These are phyloP conservation scores for Andrena hattorfiana DNA, from an alignment of 2,888 invertebrate species.

Conservation along the genomic window DNA sequence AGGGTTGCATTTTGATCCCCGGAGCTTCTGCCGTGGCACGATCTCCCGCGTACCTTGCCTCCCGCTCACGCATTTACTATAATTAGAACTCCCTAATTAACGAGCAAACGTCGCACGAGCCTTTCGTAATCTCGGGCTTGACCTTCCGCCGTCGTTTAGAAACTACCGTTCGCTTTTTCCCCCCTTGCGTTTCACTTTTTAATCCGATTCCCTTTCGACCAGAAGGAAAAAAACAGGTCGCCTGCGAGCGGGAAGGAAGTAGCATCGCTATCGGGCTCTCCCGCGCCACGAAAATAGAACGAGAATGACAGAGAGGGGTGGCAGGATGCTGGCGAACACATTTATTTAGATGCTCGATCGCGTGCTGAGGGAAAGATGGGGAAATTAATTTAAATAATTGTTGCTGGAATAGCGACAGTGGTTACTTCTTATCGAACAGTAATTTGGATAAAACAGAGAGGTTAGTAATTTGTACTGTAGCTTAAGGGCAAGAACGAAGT, in stretches of 20 bases:
- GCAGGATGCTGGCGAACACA: not conserved
- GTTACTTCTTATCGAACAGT: too few relatives aligned
- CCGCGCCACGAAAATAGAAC: constrained; percentile 47
- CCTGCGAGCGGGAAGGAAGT: constrained; percentile 3
- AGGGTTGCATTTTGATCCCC: constrained; percentile 82
- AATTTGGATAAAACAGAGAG: too few relatives aligned
- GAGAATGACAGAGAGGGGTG: not conserved
- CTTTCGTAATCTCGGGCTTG: constrained; percentile 73
- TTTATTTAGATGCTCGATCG: not conserved
- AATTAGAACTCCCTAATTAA: constrained; percentile 82
- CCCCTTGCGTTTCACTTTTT: constrained; percentile 48
- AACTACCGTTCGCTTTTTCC: constrained; percentile 23
- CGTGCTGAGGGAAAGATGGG: not conserved
- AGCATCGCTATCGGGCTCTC: not conserved
- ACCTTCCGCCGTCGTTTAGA: constrained; percentile 70
- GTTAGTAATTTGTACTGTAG: too few relatives aligned
- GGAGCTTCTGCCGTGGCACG: constrained; percentile 82
- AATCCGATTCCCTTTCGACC: constrained; percentile 46
- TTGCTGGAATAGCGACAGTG: too few relatives aligned
- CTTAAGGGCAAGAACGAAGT: too few relatives aligned
- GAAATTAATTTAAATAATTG: not conserved
- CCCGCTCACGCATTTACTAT: constrained; percentile 78
- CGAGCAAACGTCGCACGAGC: constrained; percentile 74
- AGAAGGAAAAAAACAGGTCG: constrained; percentile 10
- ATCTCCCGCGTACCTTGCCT: constrained; percentile 73